A percentile compares a stretch with the other conserved stretches of the same genome.
Conservation (phyloP, 2,888 invertebrate genomes). For the Cephus sareptanus region DNA sequence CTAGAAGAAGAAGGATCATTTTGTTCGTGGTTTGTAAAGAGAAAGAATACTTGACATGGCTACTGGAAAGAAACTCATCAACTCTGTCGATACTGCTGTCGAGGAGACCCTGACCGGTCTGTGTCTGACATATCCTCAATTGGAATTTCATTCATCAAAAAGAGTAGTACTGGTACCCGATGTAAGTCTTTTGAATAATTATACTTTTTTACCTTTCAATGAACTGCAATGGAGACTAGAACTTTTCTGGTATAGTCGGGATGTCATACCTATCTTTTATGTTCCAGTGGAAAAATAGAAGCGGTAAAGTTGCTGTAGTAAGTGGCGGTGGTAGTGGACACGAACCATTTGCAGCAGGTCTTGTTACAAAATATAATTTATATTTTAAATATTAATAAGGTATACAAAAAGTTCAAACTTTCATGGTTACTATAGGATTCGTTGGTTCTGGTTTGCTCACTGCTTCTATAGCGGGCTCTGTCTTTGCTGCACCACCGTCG, state of each 20-base stretch:
- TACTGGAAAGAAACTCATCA: constrained; percentile 50
- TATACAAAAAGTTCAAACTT: background rate
- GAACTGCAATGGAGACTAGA: background rate
- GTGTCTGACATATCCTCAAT: constrained; percentile 51
- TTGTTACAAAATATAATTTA: background rate
- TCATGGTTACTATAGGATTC: constrained; percentile 69
- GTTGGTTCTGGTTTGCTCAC: constrained; percentile 86
- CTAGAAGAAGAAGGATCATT: background rate
- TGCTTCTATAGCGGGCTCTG: constrained; percentile 73
- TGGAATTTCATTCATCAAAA: constrained; percentile 49
- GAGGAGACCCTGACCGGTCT: constrained; percentile 54
- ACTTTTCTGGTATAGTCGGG: background rate
- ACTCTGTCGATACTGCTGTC: constrained; percentile 48
- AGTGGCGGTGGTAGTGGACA: constrained; percentile 89
- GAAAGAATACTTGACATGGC: constrained; percentile 9
- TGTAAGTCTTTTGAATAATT: constrained; percentile 40
- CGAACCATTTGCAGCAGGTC: constrained; percentile 73
- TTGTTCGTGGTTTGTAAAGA: background rate
- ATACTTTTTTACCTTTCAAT: background rate
- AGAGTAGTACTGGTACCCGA: constrained; percentile 51
- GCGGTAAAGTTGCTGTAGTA: constrained; percentile 69
- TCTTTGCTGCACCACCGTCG: constrained; percentile 84
- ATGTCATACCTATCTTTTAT: background rate
- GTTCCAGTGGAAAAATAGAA: constrained; percentile 38
- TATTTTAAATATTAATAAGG: background rate